phyloP scores from a whole-genome alignment of 2,113 vertebrate species.

The Brachyistius frenatus region DNA sequence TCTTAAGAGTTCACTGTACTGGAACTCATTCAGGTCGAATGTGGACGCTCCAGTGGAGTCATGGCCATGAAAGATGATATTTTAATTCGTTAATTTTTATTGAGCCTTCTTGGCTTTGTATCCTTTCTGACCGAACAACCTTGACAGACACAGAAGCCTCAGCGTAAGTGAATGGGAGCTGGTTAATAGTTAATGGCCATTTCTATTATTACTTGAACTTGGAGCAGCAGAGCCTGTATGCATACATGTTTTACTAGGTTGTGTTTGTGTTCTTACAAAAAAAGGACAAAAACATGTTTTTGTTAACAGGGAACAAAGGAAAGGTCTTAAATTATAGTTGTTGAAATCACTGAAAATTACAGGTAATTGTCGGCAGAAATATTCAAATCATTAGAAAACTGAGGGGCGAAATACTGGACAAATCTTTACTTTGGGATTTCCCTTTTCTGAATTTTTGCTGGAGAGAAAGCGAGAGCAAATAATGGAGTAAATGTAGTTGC shows the following conservation, averaged over 20 bases:
- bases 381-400: conserved; percentile 48
- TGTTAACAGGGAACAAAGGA: conserved; percentile 16
- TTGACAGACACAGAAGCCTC: conserved; percentile 58
- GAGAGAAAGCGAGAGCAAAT: background rate
- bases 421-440: conserved; percentile 48
- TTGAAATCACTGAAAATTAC: conserved; percentile 42
- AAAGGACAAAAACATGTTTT: background rate
- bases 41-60: conserved; percentile 46
- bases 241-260: background rate
- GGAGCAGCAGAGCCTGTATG: conserved; percentile 16
- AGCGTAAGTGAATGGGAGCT: conserved; percentile 53
- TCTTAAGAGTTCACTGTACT: conserved; percentile 47
- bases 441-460: conserved; percentile 37
- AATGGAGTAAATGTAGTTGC: conserved; percentile 4
- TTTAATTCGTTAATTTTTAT: conserved; percentile 64
- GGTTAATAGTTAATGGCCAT: conserved; percentile 77
- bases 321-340: conserved; percentile 33
- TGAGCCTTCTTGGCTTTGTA: conserved; percentile 19
- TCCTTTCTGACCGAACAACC: conserved; percentile 53
- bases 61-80: conserved; percentile 63
- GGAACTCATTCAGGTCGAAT: conserved; percentile 46
- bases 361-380: conserved; percentile 41
- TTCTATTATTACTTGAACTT: conserved; percentile 53
- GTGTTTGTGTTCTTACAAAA: background rate
- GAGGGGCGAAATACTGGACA: conserved; percentile 14